Base-by-base conservation (phyloP, 2,888 invertebrate species). In the Tachystola acroxantha region DNA sequence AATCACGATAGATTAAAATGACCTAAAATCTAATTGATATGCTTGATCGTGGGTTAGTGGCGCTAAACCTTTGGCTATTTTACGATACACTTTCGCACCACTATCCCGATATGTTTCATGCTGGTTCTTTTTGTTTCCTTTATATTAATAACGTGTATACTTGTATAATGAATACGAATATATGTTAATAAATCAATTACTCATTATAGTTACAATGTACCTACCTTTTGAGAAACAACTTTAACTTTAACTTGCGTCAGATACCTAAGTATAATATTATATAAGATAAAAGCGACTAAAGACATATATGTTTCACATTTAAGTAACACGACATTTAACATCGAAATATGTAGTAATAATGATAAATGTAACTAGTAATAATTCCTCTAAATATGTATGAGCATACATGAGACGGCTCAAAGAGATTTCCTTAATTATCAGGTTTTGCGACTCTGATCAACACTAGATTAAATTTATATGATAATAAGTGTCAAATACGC, bases 361-460 rank as follows among this genome's bases (percentile, higher is more conserved):
- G 25, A 43, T 32, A 39, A 34, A 44, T 44, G 22, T 42, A 41
- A 44, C 32, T 39, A 46, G 36, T 32, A 22, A n/a, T n/a, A 32
- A 22, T 16, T 2, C 10, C 7, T 11, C 30, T 30, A 30, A 30
- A 27, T 12, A 27, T 6, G 11, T 16, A 11, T 7, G 14, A 16
- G 9, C 16, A 45, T 39, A 43, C 40, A 47, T 46, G 45, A 57
- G 50, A 65, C 47, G 46, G 56, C 51, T 52, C 45, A 37, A 35
- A 42, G 31, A 43, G 36, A 31, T 31, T 22, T 25, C 11, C 57
- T 67, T 72, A 72, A 63, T 44, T 68, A 65, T 76, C 78, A 81
- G 82, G 80, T 81, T 77, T 46, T 49, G 60, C 36, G 82, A 82
- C 81, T 84, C 79, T 67, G 77, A 74, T 53, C 46, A n/a, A 42